phyloP scores from a whole-genome alignment of 2,797 vertebrate species.

The Hozukius guyotensis region DNA sequence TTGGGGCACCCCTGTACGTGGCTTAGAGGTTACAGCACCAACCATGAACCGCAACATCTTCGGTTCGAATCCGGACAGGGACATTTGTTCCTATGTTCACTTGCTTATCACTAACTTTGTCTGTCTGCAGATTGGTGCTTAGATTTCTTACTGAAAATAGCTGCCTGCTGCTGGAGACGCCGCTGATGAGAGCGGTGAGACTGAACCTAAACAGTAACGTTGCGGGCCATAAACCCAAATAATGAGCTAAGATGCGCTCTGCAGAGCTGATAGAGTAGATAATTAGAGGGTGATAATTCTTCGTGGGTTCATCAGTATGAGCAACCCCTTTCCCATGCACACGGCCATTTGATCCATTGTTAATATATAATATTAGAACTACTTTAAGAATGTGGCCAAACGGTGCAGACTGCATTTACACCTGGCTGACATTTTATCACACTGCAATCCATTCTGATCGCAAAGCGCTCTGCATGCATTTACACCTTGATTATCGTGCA shows the following conservation, averaged over 20 bases:
- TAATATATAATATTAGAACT: neutral
- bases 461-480: neutral
- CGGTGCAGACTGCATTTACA: neutral
- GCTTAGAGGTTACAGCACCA: no score
- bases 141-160: neutral
- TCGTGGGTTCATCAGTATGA: neutral
- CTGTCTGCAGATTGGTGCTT: neutral
- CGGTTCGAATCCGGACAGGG: no score
- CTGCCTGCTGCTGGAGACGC: neutral
- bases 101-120: neutral
- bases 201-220: neutral
- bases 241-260: neutral
- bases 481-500: neutral
- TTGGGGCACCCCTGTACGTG: no score
- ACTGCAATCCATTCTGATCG: neutral
- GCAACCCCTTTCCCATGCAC: neutral
- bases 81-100: neutral
- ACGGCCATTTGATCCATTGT: neutral
- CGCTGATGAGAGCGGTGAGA: neutral
- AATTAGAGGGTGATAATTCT: neutral
- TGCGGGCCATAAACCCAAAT: neutral
- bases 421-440: neutral
- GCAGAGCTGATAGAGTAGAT: neutral
- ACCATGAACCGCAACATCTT: no score
- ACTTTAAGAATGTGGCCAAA: neutral